A percentile compares a stretch with the other conserved stretches of the same genome.
Evolutionary conservation across 2,888 invertebrate species (phyloP).

Genomic region (Andrena trimmerana): DNA sequence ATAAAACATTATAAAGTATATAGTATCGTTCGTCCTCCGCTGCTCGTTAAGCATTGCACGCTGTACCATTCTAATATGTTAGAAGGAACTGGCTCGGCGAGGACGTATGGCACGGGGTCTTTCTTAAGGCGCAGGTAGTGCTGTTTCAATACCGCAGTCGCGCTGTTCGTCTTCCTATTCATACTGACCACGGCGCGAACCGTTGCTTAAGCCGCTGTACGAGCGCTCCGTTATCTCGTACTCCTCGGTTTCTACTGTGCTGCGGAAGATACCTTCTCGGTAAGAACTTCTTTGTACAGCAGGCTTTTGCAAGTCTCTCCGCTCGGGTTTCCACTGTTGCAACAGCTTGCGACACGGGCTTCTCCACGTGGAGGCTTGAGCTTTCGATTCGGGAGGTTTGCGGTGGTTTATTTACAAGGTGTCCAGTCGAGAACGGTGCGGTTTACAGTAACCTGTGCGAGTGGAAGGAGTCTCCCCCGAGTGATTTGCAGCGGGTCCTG

Average conservation of each 20-base stretch:
- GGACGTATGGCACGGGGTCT: slow-evolving; percentile 98
- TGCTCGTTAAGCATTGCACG: too few relatives aligned
- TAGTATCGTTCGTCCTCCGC: background rate
- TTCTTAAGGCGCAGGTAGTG: slow-evolving; percentile 97
- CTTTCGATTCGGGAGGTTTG: background rate
- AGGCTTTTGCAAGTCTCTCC: background rate
- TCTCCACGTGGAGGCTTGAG: background rate
- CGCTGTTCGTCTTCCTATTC: slow-evolving; percentile 88
- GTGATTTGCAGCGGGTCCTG: slow-evolving; percentile 16
- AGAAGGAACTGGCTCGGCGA: slow-evolving; percentile 96
- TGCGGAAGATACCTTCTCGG: background rate
- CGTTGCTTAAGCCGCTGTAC: background rate
- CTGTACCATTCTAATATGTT: slow-evolving; percentile 98
- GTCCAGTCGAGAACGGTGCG: background rate
- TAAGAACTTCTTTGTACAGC: background rate
- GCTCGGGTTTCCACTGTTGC: too few relatives aligned
- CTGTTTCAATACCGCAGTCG: slow-evolving; percentile 95
- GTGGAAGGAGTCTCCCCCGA: background rate
- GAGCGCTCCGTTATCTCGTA: background rate
- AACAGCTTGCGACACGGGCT: background rate
- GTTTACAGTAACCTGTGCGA: slow-evolving; percentile 7
- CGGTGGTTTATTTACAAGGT: background rate
- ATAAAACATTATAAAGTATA: slow-evolving; percentile 67
- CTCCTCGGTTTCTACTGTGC: background rate
- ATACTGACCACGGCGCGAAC: slow-evolving; percentile 71